Base-by-base conservation (phyloP, 2,888 invertebrate species). In the Rotaria magnacalcarata region DNA sequence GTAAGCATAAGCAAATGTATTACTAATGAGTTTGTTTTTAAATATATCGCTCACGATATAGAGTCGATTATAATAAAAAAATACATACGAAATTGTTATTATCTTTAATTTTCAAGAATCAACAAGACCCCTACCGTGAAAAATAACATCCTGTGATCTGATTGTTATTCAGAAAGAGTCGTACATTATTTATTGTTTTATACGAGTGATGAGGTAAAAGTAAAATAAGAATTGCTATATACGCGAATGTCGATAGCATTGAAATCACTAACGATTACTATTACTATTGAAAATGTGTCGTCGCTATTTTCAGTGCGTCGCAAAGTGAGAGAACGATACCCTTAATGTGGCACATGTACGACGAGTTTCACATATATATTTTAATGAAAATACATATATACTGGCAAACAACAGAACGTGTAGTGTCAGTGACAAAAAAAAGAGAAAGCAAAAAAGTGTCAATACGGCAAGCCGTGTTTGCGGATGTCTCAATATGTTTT, bases 361-460 rank as follows among this genome's bases (percentile, higher is more conserved):
- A 80, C 47, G 47, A 21, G n/a, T 80, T 80, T 47, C n/a, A 41
- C 10, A 74, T 74, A 21, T 43, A 67, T 67, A 41, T 67, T 67
- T 67, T 34, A 41, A 67, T 34, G 67, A 67, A 67, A 67, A 67
- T 67, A 67, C 34, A 34, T 67, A 67, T 67, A 16, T 67, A 16
- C 34, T 67, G n/a, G 34, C 67, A 67, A 43, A 80, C 80, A 80
- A 80, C 41, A 47, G 47, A 67, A 67, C 34, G 34, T 3, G 34
- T 34, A 14, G 8, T 6, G 27, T 19, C 5, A n/a, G 3, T n/a
- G 34, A 7, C 5, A 47, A 41, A 47, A 80, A 24, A 80, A 80
- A n/a, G 80, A 80, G 80, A 47, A 80, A 47, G 34, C 34, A 19
- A 27, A 7, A 67, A 54, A 85, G 27, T 67, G 67, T 67, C 67